Conservation (phyloP, 2,888 invertebrate genomes). For the Chydorus sphaericus region DNA sequence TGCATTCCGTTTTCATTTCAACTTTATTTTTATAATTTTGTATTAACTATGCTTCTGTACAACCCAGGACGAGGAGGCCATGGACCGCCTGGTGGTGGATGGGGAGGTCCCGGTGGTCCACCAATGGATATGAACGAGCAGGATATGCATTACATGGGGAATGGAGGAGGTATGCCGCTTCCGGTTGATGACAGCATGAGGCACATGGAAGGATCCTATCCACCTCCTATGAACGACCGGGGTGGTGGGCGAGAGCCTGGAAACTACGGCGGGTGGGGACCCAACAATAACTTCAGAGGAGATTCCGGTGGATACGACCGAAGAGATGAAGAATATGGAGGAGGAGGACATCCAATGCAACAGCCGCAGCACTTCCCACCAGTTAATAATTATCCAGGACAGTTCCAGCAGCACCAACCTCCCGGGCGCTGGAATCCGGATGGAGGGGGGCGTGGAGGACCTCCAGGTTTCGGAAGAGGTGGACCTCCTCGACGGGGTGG, state of each 20-base stretch:
- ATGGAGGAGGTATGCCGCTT: background rate
- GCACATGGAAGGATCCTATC: slow-evolving; percentile 8
- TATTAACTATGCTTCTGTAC: background rate
- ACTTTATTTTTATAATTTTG: background rate
- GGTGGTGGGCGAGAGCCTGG: slow-evolving; percentile 7
- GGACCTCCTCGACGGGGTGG: slow-evolving; percentile 16
- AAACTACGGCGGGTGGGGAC: background rate
- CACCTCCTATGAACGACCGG: background rate
- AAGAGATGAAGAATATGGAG: slow-evolving; percentile 10
- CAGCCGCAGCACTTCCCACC: slow-evolving; percentile 5
- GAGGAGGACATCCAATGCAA: slow-evolving; percentile 4
- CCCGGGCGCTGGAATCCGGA: slow-evolving; percentile 10
- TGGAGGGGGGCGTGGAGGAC: slow-evolving; percentile 14
- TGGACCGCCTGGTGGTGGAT: background rate
- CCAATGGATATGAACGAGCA: background rate
- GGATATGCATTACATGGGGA: slow-evolving; percentile 6
- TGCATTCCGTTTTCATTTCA: background rate
- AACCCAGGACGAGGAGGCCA: background rate
- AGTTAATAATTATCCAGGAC: background rate
- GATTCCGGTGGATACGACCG: slow-evolving; percentile 3
- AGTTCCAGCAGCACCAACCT: slow-evolving; percentile 6
- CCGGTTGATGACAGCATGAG: background rate
- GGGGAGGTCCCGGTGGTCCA: slow-evolving; percentile 1
- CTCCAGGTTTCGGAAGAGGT: slow-evolving; percentile 15
- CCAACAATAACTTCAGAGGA: slow-evolving; percentile 2